Percentiles rank a stretch among this genome's conserved stretches.
Conservation (phyloP, 2,888 invertebrate genomes). For the Trichopria drosophilae region DNA sequence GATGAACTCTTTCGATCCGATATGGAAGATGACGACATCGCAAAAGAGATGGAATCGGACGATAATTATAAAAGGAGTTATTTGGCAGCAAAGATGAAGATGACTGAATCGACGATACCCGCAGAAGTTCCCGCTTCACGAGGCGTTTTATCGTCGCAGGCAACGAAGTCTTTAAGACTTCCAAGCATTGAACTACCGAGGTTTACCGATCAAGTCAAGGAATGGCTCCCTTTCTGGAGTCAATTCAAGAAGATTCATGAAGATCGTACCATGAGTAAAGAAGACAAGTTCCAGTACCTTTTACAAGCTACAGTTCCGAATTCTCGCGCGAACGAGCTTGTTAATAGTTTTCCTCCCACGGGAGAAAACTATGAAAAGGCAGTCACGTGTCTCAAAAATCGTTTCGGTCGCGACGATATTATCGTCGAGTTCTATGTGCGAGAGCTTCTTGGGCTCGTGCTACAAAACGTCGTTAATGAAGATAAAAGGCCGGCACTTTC, state of each 20-base stretch:
- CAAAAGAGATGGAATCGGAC: neutral
- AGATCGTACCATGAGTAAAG: neutral
- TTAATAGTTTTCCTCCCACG: neutral
- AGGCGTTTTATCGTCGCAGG: neutral
- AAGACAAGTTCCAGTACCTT: too few species aligned
- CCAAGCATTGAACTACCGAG: neutral
- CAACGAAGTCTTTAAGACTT: neutral
- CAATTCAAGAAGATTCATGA: neutral
- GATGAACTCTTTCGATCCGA: neutral
- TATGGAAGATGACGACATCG: neutral
- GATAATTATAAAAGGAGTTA: too few species aligned
- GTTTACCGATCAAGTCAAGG: neutral
- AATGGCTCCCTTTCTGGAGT: neutral
- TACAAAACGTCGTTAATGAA: conserved; percentile 27
- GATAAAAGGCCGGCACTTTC: conserved; percentile 25
- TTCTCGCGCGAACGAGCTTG: conserved; percentile 1
- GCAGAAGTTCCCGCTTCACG: too few species aligned
- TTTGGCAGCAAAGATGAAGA: too few species aligned
- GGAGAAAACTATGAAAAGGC: neutral
- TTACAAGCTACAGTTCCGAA: neutral
- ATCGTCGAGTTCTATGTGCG: conserved; percentile 42
- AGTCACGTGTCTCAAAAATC: neutral
- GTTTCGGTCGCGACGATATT: conserved; percentile 36
- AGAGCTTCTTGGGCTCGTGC: conserved; percentile 40
- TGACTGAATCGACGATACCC: too few species aligned